Percentiles rank a stretch among this genome's conserved stretches.
phyloP scores from a whole-genome alignment of 2,113 vertebrate species.

The Epinephelus moara region DNA sequence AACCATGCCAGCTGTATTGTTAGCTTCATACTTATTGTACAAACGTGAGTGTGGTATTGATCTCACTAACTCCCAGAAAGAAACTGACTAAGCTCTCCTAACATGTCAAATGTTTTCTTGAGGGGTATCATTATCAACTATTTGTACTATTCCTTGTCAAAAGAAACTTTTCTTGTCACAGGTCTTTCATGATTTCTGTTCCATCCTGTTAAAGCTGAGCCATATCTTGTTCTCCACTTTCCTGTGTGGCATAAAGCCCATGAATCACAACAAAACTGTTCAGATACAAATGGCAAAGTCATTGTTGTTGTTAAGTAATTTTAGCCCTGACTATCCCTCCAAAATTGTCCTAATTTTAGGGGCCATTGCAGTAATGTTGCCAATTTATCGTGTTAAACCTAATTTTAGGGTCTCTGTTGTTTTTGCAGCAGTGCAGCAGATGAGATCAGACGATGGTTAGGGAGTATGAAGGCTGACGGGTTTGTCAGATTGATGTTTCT shows the following conservation, averaged over 20 bases:
- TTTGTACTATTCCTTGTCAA: too few species aligned
- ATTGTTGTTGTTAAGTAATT: slow-evolving; percentile 27
- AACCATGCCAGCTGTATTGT: not conserved
- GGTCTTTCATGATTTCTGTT: not conserved
- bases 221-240: not conserved
- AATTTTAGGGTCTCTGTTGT: slow-evolving; percentile 40
- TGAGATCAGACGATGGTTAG: slow-evolving; percentile 31
- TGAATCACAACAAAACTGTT: slow-evolving; percentile 36
- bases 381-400: slow-evolving; percentile 7
- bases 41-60: not conserved
- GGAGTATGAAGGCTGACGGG: slow-evolving; percentile 26
- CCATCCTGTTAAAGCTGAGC: not conserved
- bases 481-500: slow-evolving; percentile 57
- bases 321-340: slow-evolving; percentile 17
- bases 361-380: slow-evolving; percentile 10
- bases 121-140: not conserved
- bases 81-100: not conserved
- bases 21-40: not conserved
- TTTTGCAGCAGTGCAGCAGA: slow-evolving; percentile 49
- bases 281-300: slow-evolving; percentile 18
- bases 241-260: not conserved
- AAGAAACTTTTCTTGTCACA: not conserved
- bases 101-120: not conserved
- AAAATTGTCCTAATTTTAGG: slow-evolving; percentile 16
- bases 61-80: not conserved